Conservation (phyloP, 2,797 vertebrate species). For the Myotis vivesi region DNA sequence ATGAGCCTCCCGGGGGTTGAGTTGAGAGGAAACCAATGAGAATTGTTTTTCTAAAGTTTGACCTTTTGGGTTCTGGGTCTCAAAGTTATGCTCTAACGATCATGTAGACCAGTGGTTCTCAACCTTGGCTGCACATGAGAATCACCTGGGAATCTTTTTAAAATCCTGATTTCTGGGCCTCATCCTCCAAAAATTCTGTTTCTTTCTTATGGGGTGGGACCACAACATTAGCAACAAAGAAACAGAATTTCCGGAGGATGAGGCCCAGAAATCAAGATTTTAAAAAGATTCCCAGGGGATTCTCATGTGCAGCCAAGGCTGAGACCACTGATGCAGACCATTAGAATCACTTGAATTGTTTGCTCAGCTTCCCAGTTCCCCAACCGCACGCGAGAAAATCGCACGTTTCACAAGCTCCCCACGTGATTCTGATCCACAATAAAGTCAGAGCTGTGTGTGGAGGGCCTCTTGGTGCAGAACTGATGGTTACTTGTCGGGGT, state of each 20-base stretch:
- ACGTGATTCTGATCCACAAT: background rate
- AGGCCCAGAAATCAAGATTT: too few species aligned
- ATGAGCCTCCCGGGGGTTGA: background rate
- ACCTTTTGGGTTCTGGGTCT: background rate
- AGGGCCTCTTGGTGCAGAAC: background rate
- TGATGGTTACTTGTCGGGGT: too few species aligned
- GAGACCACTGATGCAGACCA: too few species aligned
- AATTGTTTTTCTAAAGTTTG: background rate
- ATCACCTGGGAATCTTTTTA: background rate
- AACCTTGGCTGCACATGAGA: background rate
- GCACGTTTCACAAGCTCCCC: background rate
- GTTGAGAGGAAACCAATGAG: background rate
- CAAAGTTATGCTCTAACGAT: background rate
- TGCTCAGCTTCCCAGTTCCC: background rate
- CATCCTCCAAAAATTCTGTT: too few species aligned
- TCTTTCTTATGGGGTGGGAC: too few species aligned
- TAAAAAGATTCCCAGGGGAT: too few species aligned
- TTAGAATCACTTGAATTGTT: background rate
- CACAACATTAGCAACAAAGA: too few species aligned
- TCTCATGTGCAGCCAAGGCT: too few species aligned
- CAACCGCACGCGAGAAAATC: background rate
- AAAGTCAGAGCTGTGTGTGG: background rate
- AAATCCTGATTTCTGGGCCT: too few species aligned
- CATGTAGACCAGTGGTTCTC: too few species aligned
- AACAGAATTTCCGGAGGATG: too few species aligned